Base-by-base conservation (phyloP, 2,888 invertebrate species). In the Drosophila kanekoi region DNA sequence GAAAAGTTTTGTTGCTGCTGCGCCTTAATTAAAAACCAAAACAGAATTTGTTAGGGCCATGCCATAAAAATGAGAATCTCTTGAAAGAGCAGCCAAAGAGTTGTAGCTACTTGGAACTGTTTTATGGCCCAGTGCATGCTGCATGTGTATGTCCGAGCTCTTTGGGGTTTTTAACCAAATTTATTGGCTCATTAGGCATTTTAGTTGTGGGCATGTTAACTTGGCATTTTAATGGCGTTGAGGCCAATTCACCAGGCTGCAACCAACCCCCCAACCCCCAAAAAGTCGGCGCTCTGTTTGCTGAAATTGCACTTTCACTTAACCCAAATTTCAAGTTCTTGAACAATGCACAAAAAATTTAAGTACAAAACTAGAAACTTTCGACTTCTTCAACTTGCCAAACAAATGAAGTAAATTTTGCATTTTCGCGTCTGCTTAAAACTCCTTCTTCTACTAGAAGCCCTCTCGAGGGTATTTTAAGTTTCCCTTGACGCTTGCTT, bases 111-210 rank as follows among this genome's bases (percentile, higher is more conserved):
- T 81, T 73, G 72, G 69, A 64, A 63, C 37, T 63, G 67, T 82
- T 85, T 81, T 81, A 81, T 81, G 83, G 62, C 45, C 66, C 68
- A 68, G 51, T 74, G 66, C 75, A 72, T 41, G 51, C 56, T 57
- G 72, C 43, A 72, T 81, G 54, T 14, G 49, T 51, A 51, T 78
- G 75, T 71, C 58, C 72, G 32, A 67, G 47, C 66, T 72, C 52
- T 58, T 85, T 59, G 47, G 41, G 57, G 44, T 23, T 48, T 54
- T 68, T 54, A 64, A 63, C 66, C 49, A 71, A 72, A 83, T 83
- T 83, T 83, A 83, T 83, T 87, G 79, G 79, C 87, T 83, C 85
- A 83, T 87, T 87, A 83, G 87, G 71, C 73, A 79, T 81, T 81
- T 75, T 85, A 72, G 86, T 76, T 79, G 82, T 47, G 69, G 68